A percentile compares a stretch with the other conserved stretches of the same genome.
Conservation (phyloP, 2,888 invertebrate genomes). For the Zygogramma bicolorata region DNA sequence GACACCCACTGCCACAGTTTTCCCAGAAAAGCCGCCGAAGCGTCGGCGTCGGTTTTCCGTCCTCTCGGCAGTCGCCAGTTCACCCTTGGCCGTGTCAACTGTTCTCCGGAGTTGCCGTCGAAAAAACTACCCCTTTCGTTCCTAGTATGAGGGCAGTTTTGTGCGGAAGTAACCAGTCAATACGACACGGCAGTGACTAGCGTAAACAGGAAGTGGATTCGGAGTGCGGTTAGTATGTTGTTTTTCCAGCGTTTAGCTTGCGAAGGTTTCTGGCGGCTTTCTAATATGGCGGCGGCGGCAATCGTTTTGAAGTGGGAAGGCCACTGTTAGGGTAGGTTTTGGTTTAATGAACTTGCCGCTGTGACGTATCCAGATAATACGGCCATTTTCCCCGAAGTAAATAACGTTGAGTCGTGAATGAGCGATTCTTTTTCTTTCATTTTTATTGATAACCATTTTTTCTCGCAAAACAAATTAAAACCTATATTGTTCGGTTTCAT, state of each 20-base stretch:
- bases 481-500: too few relatives aligned
- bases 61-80: slow-evolving; percentile 25
- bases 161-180: slow-evolving; percentile 6
- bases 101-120: slow-evolving; percentile 27
- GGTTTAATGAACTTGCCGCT: neutral
- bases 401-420: too few relatives aligned
- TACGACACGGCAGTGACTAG: slow-evolving; percentile 3
- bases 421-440: neutral
- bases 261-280: slow-evolving; percentile 5
- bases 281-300: slow-evolving; percentile 30
- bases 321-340: slow-evolving; percentile 33
- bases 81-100: slow-evolving; percentile 36
- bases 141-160: slow-evolving; percentile 23
- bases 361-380: too few relatives aligned
- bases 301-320: neutral
- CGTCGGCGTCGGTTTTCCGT: slow-evolving; percentile 37
- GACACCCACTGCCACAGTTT: slow-evolving; percentile 33
- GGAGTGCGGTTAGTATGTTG: neutral
- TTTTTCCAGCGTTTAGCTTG: neutral
- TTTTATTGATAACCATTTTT: too few relatives aligned
- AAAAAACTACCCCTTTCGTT: slow-evolving; percentile 17
- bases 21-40: slow-evolving; percentile 27
- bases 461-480: too few relatives aligned
- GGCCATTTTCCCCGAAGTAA: too few relatives aligned
- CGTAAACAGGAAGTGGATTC: slow-evolving; percentile 23